phyloP scores from a whole-genome alignment of 2,797 vertebrate genomes.

The Xerus rutilus region DNA sequence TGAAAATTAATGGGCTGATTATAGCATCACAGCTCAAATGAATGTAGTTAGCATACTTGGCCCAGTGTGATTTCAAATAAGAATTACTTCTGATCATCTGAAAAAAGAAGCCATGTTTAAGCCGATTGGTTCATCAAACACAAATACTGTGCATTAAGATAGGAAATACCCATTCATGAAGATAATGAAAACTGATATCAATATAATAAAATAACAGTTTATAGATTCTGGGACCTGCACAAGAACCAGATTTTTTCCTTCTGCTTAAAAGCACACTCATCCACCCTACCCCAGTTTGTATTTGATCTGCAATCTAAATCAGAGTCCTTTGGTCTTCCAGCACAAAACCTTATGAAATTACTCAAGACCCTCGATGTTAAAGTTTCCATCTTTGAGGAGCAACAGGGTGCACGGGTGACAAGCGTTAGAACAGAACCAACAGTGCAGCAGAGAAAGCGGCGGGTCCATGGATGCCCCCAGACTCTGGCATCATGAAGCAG shows the following conservation, averaged over 20 bases:
- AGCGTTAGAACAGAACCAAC: slow-evolving; percentile 36
- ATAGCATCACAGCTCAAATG: slow-evolving; percentile 85
- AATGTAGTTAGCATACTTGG: slow-evolving; percentile 87
- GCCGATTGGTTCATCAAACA: slow-evolving; percentile 89
- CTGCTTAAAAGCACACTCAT: slow-evolving; percentile 88
- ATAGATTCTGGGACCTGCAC: slow-evolving; percentile 82
- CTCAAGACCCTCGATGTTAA: slow-evolving; percentile 67
- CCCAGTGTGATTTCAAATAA: slow-evolving; percentile 89
- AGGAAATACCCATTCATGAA: slow-evolving; percentile 85
- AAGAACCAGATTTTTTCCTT: slow-evolving; percentile 82
- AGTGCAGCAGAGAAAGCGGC: slow-evolving; percentile 50
- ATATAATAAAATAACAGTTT: slow-evolving; percentile 91
- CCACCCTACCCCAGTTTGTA: slow-evolving; percentile 72
- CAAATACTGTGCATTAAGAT: slow-evolving; percentile 84
- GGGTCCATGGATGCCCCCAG: slow-evolving; percentile 57
- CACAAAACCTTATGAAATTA: slow-evolving; percentile 80
- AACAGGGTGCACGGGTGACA: slow-evolving; percentile 65
- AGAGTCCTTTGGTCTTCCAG: slow-evolving; percentile 82
- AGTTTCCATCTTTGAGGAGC: slow-evolving; percentile 63
- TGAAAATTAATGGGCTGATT: slow-evolving; percentile 86
- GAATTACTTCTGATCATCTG: slow-evolving; percentile 88
- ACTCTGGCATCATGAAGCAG: slow-evolving; percentile 66
- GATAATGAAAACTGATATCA: slow-evolving; percentile 87
- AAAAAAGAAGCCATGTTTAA: slow-evolving; percentile 89
- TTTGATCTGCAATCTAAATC: slow-evolving; percentile 81